Evolutionary conservation across 2,888 invertebrate species (phyloP).

Genomic region (Sussaba pulchella): DNA sequence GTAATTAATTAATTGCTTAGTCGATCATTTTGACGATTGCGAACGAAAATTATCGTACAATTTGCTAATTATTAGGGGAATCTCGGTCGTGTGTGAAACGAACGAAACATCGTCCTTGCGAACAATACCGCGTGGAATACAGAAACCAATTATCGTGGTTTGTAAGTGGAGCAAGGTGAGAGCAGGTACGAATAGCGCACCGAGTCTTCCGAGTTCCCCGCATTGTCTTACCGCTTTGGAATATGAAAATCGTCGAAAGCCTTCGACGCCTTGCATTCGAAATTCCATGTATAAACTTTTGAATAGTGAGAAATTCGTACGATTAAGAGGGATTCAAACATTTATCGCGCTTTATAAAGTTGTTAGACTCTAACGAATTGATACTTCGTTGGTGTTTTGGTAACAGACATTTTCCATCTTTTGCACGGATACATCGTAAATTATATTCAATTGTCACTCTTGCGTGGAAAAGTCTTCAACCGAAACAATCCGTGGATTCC

Average conservation of each 20-base stretch:
- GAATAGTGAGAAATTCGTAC: conserved; percentile 27
- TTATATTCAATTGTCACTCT: neutral
- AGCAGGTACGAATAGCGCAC: conserved; percentile 70
- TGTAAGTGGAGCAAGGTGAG: conserved; percentile 78
- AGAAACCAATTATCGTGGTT: conserved; percentile 7
- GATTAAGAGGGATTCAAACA: conserved; percentile 43
- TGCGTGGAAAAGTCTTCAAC: neutral
- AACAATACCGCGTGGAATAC: neutral
- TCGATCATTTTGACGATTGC: neutral
- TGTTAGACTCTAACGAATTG: conserved; percentile 1
- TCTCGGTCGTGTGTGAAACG: neutral
- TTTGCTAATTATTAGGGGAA: conserved; percentile 34
- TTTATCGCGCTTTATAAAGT: neutral
- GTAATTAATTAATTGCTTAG: neutral
- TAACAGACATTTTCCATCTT: neutral
- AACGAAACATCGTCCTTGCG: neutral
- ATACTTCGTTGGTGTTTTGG: conserved; percentile 2
- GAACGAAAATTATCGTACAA: neutral
- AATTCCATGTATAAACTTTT: conserved; percentile 18
- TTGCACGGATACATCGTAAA: neutral
- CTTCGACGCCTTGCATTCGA: neutral
- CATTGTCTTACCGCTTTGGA: conserved; percentile 49
- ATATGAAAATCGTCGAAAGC: conserved; percentile 56
- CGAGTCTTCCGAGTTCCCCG: conserved; percentile 63
- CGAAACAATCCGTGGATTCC: neutral